Percentiles rank a stretch among this genome's conserved stretches.
phyloP scores from a whole-genome alignment of 2,113 vertebrate genomes.

The Epinephelus cyanopodus region DNA sequence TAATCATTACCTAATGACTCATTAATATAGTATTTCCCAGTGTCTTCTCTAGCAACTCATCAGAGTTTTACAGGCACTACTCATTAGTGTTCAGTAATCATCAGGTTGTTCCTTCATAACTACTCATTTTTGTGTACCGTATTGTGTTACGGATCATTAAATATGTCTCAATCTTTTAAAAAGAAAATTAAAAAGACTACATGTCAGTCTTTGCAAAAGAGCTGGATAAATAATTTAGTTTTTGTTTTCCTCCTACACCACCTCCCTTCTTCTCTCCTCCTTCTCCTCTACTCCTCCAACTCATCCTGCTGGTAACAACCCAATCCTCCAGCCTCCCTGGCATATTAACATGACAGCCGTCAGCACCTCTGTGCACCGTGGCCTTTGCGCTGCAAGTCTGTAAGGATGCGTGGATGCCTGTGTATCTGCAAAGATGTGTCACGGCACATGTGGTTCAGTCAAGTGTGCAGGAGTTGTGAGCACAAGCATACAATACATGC shows the following conservation, averaged over 20 bases:
- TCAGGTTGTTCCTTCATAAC: too few relatives aligned
- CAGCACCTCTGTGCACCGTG: constrained; percentile 72
- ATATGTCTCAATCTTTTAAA: constrained; percentile 4
- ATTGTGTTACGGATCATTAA: not conserved
- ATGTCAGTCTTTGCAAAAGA: constrained; percentile 48
- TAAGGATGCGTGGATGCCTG: constrained; percentile 52
- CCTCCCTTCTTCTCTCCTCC: constrained; percentile 16
- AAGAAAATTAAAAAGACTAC: constrained; percentile 24
- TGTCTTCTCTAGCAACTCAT: not conserved
- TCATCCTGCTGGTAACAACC: constrained; percentile 60
- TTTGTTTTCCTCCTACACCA: not conserved
- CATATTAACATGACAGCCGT: constrained; percentile 78
- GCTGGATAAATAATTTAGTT: constrained; percentile 54
- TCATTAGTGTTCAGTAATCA: not conserved
- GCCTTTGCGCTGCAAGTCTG: constrained; percentile 68
- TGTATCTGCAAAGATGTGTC: constrained; percentile 71
- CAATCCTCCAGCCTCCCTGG: constrained; percentile 55
- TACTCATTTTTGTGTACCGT: not conserved
- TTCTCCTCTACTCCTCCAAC: constrained; percentile 34
- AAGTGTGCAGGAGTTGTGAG: constrained; percentile 47
- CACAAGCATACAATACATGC: constrained; percentile 1
- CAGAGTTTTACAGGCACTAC: constrained; percentile 7
- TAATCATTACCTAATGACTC: not conserved
- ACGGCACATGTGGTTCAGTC: constrained; percentile 49
- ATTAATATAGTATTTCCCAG: not conserved